A percentile compares a stretch with the other conserved stretches of the same genome.
Conservation (phyloP, 1,140 invertebrate species). For the Philopotamus ludificatus region DNA sequence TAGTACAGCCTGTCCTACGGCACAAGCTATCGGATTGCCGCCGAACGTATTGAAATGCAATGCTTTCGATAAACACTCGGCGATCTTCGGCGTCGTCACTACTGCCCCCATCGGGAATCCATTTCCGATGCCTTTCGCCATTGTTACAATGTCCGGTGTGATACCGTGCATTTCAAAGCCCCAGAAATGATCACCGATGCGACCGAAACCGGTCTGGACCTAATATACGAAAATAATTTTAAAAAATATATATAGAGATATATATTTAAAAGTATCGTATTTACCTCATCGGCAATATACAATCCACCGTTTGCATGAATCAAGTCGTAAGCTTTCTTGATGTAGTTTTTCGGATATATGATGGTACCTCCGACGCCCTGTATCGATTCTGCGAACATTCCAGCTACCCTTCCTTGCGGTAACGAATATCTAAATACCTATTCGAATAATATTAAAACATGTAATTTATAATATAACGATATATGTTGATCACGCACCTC, state of each 20-base stretch:
- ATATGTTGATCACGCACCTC: slow-evolving; percentile 56
- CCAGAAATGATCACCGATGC: slow-evolving; percentile 93
- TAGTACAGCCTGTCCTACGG: slow-evolving; percentile 84
- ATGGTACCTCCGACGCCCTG: slow-evolving; percentile 90
- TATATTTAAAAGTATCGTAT: background rate
- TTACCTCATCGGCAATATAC: slow-evolving; percentile 88
- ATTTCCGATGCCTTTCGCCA: slow-evolving; percentile 90
- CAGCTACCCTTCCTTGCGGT: slow-evolving; percentile 74
- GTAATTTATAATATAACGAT: background rate
- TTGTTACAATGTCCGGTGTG: slow-evolving; percentile 87
- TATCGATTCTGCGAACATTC: slow-evolving; percentile 91
- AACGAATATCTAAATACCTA: slow-evolving; percentile 70
- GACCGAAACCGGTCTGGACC: slow-evolving; percentile 95
- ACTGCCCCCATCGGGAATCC: slow-evolving; percentile 94
- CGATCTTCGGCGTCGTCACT: slow-evolving; percentile 85
- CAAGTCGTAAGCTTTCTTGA: slow-evolving; percentile 79
- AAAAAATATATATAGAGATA: background rate
- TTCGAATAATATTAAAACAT: background rate
- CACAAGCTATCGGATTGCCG: slow-evolving; percentile 88
- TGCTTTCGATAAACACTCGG: slow-evolving; percentile 70
- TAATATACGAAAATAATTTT: slow-evolving; percentile 43
- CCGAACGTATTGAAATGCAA: slow-evolving; percentile 95
- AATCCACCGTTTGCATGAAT: slow-evolving; percentile 80
- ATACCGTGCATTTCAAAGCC: slow-evolving; percentile 88
- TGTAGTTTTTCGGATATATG: slow-evolving; percentile 87